Percentiles rank a stretch among this genome's conserved stretches.
Evolutionary conservation across 1,140 invertebrate species (phyloP).

Genomic region (Musca domestica): DNA sequence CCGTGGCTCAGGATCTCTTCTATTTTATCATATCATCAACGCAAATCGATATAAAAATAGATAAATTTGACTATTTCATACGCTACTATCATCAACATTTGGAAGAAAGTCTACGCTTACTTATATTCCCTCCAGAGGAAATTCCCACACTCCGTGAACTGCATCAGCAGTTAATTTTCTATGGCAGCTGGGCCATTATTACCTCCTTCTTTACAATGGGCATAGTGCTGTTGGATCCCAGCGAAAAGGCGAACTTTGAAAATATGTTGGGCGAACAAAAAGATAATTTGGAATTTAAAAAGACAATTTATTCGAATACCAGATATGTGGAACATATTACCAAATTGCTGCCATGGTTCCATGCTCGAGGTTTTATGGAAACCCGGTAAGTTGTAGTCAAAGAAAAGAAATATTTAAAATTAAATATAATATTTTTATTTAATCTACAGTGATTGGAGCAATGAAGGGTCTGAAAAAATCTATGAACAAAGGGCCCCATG

Average conservation of each 20-base stretch:
- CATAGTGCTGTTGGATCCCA: conserved; percentile 39
- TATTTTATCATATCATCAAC: conserved; percentile 45
- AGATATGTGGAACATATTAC: conserved; percentile 33
- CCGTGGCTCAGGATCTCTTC: conserved; percentile 35
- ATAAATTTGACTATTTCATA: conserved; percentile 39
- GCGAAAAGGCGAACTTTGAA: conserved; percentile 36
- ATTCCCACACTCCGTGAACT: conserved; percentile 36
- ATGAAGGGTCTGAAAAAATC: too few relatives aligned
- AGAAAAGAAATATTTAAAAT: too few relatives aligned
- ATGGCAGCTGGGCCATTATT: conserved; percentile 30
- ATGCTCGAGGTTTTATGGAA: conserved; percentile 41
- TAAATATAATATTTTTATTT: too few relatives aligned
- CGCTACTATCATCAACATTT: conserved; percentile 44
- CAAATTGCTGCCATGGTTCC: conserved; percentile 40
- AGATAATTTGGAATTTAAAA: conserved; percentile 31
- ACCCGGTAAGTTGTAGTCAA: too few relatives aligned
- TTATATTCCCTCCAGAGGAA: conserved; percentile 32
- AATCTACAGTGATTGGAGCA: too few relatives aligned
- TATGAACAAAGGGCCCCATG: too few relatives aligned
- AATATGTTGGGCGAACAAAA: conserved; percentile 34
- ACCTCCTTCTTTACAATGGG: conserved; percentile 34
- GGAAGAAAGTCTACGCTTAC: conserved; percentile 33
- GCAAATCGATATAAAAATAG: conserved; percentile 38
- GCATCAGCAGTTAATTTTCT: conserved; percentile 34
- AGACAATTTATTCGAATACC: conserved; percentile 33